These are phyloP conservation scores for Lepidonotus clava DNA, from an alignment of 2,888 invertebrate species.

Conservation along the genomic window DNA sequence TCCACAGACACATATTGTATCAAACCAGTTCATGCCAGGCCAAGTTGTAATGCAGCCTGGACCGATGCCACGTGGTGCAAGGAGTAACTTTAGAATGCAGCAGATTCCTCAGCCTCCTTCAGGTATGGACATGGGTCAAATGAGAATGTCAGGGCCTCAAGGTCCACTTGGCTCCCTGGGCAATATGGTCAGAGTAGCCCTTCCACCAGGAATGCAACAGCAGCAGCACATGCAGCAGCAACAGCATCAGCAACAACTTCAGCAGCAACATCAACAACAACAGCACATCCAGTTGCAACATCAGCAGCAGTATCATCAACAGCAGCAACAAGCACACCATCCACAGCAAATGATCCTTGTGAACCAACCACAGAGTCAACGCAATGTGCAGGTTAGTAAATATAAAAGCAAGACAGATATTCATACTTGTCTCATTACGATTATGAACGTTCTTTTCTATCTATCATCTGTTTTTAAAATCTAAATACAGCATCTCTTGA, in stretches of 20 bases:
- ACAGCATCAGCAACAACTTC: not conserved
- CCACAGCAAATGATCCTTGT: not conserved
- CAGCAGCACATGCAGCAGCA: not conserved
- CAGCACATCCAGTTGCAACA: not conserved
- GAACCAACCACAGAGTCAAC: not conserved
- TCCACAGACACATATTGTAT: not conserved
- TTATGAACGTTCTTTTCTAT: too few relatives aligned
- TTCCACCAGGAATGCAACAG: not conserved
- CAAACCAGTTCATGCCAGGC: not conserved
- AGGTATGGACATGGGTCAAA: too few relatives aligned
- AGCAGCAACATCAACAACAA: not conserved
- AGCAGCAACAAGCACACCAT: not conserved
- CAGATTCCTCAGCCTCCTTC: too few relatives aligned
- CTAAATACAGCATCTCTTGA: too few relatives aligned
- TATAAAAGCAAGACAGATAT: too few relatives aligned
- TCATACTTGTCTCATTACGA: not conserved
- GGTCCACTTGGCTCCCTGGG: too few relatives aligned
- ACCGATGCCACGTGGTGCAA: not conserved
- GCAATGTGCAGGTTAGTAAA: not conserved
- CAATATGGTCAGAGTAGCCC: not conserved
- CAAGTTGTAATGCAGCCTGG: not conserved
- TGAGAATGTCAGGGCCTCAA: too few relatives aligned
- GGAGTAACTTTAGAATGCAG: not conserved
- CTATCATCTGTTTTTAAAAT: too few relatives aligned
- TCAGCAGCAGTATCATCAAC: not conserved